phyloP scores from a whole-genome alignment of 2,113 vertebrate species.

The Thomomys bottae region DNA sequence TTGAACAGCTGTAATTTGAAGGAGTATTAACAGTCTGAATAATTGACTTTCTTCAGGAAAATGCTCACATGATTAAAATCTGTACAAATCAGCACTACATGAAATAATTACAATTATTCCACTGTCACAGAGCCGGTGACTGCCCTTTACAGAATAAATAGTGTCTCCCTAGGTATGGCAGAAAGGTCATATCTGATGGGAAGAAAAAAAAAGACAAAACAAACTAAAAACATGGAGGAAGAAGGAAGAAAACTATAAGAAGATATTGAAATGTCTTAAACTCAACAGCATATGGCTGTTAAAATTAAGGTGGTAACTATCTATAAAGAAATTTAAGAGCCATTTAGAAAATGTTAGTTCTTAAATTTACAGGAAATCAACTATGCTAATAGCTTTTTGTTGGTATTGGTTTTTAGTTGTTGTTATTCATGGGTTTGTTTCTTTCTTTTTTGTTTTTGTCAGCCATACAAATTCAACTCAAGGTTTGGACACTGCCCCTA shows the following conservation, averaged over 20 bases:
- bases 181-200: neutral
- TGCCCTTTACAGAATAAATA: neutral
- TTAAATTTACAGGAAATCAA: neutral
- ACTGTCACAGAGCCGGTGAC: neutral
- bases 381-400: too few relatives aligned
- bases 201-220: constrained; percentile 18
- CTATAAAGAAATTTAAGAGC: neutral
- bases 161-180: neutral
- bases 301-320: neutral
- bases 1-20: constrained; percentile 11
- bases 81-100: neutral
- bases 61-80: constrained; percentile 27
- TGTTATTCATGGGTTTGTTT: too few relatives aligned
- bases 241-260: neutral
- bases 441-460: too few relatives aligned
- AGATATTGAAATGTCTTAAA: neutral
- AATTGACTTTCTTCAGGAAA: constrained; percentile 11
- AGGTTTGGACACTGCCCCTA: too few relatives aligned
- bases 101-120: constrained; percentile 36
- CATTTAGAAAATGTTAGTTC: neutral
- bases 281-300: neutral
- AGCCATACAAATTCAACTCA: too few relatives aligned
- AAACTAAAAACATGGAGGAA: neutral
- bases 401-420: too few relatives aligned
- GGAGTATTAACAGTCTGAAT: neutral